A percentile compares a stretch with the other conserved stretches of the same genome.
Conservation (phyloP, 1,140 invertebrate genomes). For the Plutomurus gul region DNA sequence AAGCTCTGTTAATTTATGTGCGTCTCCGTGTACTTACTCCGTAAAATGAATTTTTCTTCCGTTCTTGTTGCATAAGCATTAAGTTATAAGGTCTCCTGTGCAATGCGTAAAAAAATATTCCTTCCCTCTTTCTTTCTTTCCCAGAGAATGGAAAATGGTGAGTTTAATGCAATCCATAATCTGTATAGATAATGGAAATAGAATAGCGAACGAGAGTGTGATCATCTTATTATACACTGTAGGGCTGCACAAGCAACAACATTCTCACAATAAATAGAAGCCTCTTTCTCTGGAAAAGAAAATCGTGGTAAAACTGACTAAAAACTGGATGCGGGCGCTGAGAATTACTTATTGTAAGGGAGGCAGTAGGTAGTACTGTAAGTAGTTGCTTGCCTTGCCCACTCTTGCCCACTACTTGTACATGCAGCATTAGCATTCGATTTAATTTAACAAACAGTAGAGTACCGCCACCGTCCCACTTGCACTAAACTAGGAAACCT, state of each 20-base stretch:
- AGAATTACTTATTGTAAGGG: not conserved
- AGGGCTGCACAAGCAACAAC: too few relatives aligned
- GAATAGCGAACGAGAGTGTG: not conserved
- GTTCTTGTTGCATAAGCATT: too few relatives aligned
- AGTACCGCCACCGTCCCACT: not conserved
- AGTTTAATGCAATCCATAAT: not conserved
- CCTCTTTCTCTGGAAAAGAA: not conserved
- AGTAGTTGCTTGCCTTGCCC: not conserved
- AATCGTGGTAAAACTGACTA: not conserved
- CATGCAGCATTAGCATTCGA: not conserved
- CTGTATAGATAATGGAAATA: conserved; percentile 1
- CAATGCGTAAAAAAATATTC: too few relatives aligned
- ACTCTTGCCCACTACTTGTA: too few relatives aligned
- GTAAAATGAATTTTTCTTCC: too few relatives aligned
- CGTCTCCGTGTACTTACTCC: not conserved
- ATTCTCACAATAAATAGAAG: conserved; percentile 21
- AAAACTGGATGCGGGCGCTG: not conserved
- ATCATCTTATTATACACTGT: too few relatives aligned
- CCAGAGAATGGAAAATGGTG: not conserved
- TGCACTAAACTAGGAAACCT: not conserved
- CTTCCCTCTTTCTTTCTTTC: not conserved
- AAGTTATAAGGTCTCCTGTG: too few relatives aligned
- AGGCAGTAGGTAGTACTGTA: not conserved
- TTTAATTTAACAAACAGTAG: conserved; percentile 29
- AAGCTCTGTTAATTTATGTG: conserved; percentile 17